Evolutionary conservation across 2,797 vertebrate species (phyloP).

Genomic region (Manis crassicaudata): DNA sequence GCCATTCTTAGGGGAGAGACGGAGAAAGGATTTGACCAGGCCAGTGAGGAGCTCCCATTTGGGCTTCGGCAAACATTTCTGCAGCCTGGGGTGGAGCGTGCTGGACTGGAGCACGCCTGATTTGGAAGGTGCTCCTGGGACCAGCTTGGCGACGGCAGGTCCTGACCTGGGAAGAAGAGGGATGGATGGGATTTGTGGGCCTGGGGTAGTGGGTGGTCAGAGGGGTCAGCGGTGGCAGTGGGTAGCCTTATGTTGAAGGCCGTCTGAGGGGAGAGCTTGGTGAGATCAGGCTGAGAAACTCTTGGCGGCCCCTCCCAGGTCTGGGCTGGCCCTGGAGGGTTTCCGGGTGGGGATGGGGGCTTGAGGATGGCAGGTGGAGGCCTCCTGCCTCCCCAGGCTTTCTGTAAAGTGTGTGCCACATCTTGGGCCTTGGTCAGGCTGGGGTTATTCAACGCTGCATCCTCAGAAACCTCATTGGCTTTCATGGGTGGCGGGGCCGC

Average conservation of each 20-base stretch:
- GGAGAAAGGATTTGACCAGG: not conserved
- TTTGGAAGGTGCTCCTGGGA: too few relatives aligned
- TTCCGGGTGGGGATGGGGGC: not conserved
- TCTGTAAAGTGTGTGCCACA: rapidly evolving
- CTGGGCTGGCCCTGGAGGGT: not conserved
- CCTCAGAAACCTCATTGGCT: not conserved
- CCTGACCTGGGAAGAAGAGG: too few relatives aligned
- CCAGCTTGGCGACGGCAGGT: too few relatives aligned
- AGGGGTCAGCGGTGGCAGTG: rapidly evolving
- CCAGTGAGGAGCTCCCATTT: rapidly evolving
- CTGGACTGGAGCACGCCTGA: too few relatives aligned
- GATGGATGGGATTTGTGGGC: not conserved
- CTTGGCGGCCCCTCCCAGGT: rapidly evolving
- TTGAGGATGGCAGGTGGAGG: too few relatives aligned
- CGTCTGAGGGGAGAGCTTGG: not conserved
- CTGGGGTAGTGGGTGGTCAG: not conserved
- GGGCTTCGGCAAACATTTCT: not conserved
- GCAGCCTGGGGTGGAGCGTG: not conserved
- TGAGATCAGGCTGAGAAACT: too few relatives aligned
- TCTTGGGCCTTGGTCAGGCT: not conserved
- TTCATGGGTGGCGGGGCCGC: not conserved
- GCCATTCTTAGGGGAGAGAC: rapidly evolving
- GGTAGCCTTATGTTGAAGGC: too few relatives aligned
- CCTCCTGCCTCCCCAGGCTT: too few relatives aligned
- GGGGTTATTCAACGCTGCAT: not conserved